These are phyloP conservation scores for Pterois miles DNA, from an alignment of 2,797 vertebrate species.

Conservation along the genomic window DNA sequence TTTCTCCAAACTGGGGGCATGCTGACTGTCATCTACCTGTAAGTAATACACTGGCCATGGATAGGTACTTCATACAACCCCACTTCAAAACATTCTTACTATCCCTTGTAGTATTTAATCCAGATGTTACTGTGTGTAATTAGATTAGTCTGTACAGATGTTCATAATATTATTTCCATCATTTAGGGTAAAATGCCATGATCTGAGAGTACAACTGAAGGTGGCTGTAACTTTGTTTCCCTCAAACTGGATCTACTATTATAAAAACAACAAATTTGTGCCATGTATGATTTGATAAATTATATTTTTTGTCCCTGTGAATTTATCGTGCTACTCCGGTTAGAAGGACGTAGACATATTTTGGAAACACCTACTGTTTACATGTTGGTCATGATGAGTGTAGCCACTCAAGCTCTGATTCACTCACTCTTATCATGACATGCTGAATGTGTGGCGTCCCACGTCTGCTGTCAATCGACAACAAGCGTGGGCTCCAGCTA, in stretches of 20 bases:
- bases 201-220: background rate
- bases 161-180: background rate
- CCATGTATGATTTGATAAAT: background rate
- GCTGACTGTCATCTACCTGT: too few relatives aligned
- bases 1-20: too few relatives aligned
- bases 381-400: background rate
- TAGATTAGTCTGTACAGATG: conserved; percentile 18
- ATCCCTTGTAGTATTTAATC: conserved; percentile 3
- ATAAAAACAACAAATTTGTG: background rate
- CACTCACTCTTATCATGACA: conserved; percentile 15
- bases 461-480: conserved; percentile 9
- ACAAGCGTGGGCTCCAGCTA: conserved; percentile 30
- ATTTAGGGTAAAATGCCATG: background rate
- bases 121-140: conserved; percentile 1
- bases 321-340: background rate
- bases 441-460: conserved; percentile 28
- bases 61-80: too few relatives aligned
- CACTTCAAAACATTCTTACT: too few relatives aligned
- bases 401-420: conserved; percentile 16
- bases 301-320: background rate
- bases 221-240: background rate
- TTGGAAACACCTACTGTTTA: background rate
- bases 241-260: background rate
- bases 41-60: too few relatives aligned
- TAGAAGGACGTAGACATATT: background rate